A percentile compares a stretch with the other conserved stretches of the same genome.
These are phyloP conservation scores for Pristiophorus japonicus DNA, from an alignment of 2,113 vertebrate genomes.

Conservation along the genomic window DNA sequence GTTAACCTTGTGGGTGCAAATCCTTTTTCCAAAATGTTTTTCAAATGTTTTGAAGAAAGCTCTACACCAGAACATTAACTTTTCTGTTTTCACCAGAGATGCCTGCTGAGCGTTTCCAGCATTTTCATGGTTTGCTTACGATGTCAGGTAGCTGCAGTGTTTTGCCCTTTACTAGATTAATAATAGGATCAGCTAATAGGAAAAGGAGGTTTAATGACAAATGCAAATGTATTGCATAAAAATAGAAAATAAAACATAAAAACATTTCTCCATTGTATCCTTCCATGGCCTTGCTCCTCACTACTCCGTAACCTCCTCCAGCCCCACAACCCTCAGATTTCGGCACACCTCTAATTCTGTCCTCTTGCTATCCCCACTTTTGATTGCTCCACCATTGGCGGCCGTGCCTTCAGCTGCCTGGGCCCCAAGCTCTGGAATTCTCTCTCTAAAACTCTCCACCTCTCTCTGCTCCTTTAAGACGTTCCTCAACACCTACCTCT, in stretches of 20 bases:
- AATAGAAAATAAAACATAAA: slow-evolving; percentile 36
- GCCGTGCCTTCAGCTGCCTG: too few species aligned
- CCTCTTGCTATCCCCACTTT: too few species aligned
- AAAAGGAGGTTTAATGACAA: neutral
- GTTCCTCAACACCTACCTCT: neutral
- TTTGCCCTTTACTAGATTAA: neutral
- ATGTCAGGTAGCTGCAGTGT: neutral
- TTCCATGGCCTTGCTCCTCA: too few species aligned
- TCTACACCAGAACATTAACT: neutral
- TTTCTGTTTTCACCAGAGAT: neutral
- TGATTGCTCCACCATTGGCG: too few species aligned
- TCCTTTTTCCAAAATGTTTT: neutral
- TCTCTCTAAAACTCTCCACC: neutral
- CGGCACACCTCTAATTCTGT: too few species aligned
- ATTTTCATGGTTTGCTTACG: neutral
- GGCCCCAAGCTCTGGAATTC: too few species aligned
- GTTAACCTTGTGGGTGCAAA: neutral
- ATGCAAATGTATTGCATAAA: neutral
- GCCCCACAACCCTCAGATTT: neutral
- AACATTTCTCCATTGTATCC: neutral
- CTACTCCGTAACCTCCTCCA: neutral
- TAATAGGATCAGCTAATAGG: neutral
- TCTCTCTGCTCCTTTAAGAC: neutral
- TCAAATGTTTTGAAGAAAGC: neutral
- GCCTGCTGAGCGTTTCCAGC: neutral